Base-by-base conservation (phyloP, 1,140 invertebrate species). In the Drosophila lacteicornis region DNA sequence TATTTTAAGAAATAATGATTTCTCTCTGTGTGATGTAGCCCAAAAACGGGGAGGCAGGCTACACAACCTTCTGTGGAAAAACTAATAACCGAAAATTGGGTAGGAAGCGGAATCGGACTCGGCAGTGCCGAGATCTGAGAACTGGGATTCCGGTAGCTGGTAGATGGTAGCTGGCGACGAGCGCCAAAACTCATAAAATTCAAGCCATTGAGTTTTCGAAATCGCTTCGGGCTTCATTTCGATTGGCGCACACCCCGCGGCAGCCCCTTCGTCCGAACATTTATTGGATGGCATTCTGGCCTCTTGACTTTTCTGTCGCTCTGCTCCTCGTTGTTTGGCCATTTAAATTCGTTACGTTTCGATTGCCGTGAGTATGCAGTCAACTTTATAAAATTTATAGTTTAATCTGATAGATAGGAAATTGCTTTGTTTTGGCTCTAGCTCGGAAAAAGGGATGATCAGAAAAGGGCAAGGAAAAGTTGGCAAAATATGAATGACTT, bases 321-420 rank as follows among this genome's bases (percentile, higher is more conserved):
- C 62, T 51, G 71, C 80, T 59, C 73, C 85, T 82, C 77, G 74
- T 83, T 84, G 83, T 79, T 84, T 81, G 85, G 75, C 85, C 85
- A 88, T 88, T 88, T 88, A 90, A 90, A 88, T 88, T 88, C 85
- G 85, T 88, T 88, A 90, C 85, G 85, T 88, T 88, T 85, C 81
- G 81, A 88, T 90, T 88, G 85, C 81, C 86, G 85, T 85, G 84
- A 88, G 79, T 90, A 88, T 90, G 85, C 85, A 90, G 81, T 90
- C 70, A 88, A 85, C 81, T 88, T 88, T 90, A 88, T 88, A 87
- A 88, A 88, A 88, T 88, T 88, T 90, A 88, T 88, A 85, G 85
- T 90, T 88, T 85, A 88, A 88, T 88, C 85, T 88, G 85, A 88
- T 81, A 88, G 85, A 88, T 88, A 88, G 84, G 84, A 88, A 88